Evolutionary conservation across 2,888 invertebrate species (phyloP).

Genomic region (Volucella zonaria): DNA sequence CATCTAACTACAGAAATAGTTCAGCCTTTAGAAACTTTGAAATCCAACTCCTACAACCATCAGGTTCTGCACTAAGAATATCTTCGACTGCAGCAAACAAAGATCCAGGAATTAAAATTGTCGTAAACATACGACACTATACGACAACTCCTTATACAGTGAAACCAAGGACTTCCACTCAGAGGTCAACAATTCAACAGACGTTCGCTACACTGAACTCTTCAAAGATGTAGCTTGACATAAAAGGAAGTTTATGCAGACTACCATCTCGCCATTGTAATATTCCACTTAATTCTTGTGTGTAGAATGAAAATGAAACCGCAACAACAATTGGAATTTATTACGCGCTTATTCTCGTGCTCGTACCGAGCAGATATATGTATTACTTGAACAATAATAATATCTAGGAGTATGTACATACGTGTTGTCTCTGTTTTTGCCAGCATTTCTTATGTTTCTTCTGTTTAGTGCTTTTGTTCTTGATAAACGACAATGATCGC

Average conservation of each 20-base stretch:
- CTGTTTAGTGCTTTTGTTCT: slow-evolving; percentile 40
- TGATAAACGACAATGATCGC: slow-evolving; percentile 14
- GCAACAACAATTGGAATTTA: slow-evolving; percentile 51
- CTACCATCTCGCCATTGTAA: slow-evolving; percentile 38
- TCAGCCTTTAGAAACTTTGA: neutral
- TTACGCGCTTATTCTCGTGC: slow-evolving; percentile 7
- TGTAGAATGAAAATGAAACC: slow-evolving; percentile 61
- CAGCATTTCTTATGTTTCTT: neutral
- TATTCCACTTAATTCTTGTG: slow-evolving; percentile 4
- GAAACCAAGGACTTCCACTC: slow-evolving; percentile 58
- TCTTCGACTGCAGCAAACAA: slow-evolving; percentile 25
- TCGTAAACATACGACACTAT: slow-evolving; percentile 12
- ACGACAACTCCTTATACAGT: slow-evolving; percentile 52
- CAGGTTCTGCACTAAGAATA: neutral
- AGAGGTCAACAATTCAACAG: slow-evolving; percentile 60
- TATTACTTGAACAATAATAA: neutral
- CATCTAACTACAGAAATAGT: too few relatives aligned
- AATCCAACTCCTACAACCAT: neutral
- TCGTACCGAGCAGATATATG: neutral
- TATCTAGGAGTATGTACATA: too few relatives aligned
- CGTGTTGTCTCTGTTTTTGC: neutral
- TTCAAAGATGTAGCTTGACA: slow-evolving; percentile 37
- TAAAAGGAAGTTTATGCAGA: slow-evolving; percentile 59
- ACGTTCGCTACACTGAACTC: slow-evolving; percentile 48
- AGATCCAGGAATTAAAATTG: slow-evolving; percentile 49